phyloP scores from a whole-genome alignment of 2,888 invertebrate genomes.

The Dolichopus griseipennis region DNA sequence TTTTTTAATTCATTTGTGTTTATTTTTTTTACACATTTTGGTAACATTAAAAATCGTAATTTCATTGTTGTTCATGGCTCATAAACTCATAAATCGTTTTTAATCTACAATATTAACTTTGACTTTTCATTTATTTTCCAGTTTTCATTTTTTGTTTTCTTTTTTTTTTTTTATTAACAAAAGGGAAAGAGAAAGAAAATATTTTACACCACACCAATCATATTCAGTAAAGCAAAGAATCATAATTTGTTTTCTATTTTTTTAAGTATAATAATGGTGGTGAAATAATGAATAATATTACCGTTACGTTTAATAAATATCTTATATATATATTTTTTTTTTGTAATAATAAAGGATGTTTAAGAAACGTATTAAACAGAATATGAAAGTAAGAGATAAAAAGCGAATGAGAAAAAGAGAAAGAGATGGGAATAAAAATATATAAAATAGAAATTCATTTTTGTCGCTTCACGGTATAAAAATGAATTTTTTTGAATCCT shows the following conservation, averaged over 20 bases:
- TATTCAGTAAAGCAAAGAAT: too few relatives aligned
- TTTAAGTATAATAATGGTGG: not conserved
- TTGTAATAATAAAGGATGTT: not conserved
- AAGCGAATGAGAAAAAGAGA: too few relatives aligned
- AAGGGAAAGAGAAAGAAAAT: too few relatives aligned
- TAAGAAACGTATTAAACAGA: too few relatives aligned
- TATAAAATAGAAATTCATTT: not conserved
- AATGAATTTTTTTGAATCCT: not conserved
- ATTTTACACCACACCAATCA: too few relatives aligned
- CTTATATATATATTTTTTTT: not conserved
- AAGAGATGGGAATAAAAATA: not conserved
- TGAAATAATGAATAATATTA: constrained; percentile 3
- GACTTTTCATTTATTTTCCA: not conserved
- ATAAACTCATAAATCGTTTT: constrained; percentile 6
- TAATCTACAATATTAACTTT: not conserved
- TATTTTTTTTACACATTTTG: too few relatives aligned
- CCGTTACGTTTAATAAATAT: not conserved
- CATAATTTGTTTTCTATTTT: too few relatives aligned
- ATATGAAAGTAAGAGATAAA: too few relatives aligned
- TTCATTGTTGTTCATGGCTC: constrained; percentile 1
- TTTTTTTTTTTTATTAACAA: too few relatives aligned
- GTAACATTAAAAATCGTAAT: not conserved
- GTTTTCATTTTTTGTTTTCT: too few relatives aligned
- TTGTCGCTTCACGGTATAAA: not conserved
- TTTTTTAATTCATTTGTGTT: too few relatives aligned